phyloP scores from a whole-genome alignment of 2,797 vertebrate genomes.

The Euphonia xanthogaster region DNA sequence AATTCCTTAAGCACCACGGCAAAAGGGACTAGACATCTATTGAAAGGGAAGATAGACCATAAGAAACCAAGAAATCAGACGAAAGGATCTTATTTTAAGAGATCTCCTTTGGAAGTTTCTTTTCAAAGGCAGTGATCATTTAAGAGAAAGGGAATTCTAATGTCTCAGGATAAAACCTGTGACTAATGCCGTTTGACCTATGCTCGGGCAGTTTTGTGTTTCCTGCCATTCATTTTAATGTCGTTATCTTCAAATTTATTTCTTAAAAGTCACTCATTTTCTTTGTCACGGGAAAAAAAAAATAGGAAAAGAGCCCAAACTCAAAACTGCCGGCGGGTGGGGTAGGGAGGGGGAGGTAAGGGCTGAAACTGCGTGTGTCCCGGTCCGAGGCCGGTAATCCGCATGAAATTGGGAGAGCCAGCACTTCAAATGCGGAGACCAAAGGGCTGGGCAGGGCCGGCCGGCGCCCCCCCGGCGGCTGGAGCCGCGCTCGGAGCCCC shows the following conservation, averaged over 20 bases:
- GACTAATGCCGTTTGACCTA: constrained; percentile 87
- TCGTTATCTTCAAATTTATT: constrained; percentile 80
- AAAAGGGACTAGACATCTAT: constrained; percentile 61
- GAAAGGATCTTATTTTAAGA: constrained; percentile 76
- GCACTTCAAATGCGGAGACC: neutral
- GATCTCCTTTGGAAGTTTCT: constrained; percentile 72
- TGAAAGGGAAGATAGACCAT: constrained; percentile 72
- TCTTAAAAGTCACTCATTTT: constrained; percentile 65
- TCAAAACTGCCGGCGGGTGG: neutral
- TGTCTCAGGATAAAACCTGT: constrained; percentile 79
- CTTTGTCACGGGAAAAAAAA: neutral
- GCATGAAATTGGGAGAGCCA: constrained; percentile 29
- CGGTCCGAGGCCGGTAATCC: neutral
- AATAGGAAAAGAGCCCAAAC: neutral
- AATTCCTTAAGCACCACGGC: constrained; percentile 60
- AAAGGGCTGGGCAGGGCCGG: neutral
- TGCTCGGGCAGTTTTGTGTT: constrained; percentile 73
- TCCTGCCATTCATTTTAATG: constrained; percentile 78
- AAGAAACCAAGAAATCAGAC: constrained; percentile 73
- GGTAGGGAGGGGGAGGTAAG: neutral
- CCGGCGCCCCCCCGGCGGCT: neutral
- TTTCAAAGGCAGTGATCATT: constrained; percentile 67
- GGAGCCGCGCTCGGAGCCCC: neutral
- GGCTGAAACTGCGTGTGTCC: neutral
- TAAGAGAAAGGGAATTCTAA: constrained; percentile 48